Percentiles rank a stretch among this genome's conserved stretches.
phyloP scores from a whole-genome alignment of 2,797 vertebrate genomes.

The Oreonectes daqikongensis region DNA sequence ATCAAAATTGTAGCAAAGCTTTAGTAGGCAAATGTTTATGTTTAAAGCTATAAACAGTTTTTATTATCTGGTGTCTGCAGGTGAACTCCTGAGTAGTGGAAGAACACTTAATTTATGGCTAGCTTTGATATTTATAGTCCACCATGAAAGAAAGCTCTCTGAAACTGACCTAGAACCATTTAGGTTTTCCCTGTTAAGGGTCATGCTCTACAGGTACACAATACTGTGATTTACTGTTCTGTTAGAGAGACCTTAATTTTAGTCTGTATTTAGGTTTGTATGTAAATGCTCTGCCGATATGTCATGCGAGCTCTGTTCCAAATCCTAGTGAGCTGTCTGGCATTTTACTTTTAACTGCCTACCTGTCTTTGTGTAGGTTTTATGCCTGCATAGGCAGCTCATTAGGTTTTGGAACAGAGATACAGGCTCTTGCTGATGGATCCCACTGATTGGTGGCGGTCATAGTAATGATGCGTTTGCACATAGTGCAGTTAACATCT shows the following conservation, averaged over 20 bases:
- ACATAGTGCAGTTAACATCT: conserved; percentile 8
- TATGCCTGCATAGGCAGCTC: background rate
- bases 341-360: background rate
- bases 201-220: background rate
- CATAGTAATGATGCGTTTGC: background rate
- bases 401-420: too few species aligned
- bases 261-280: too few species aligned
- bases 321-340: too few species aligned
- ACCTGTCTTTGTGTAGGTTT: background rate
- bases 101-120: background rate
- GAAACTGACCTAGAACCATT: background rate
- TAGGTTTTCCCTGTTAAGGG: background rate
- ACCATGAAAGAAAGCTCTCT: too few species aligned
- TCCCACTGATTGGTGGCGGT: background rate
- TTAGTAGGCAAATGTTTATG: background rate
- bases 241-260: background rate
- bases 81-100: background rate
- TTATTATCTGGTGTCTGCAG: background rate
- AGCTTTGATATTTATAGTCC: background rate
- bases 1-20: background rate
- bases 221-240: background rate
- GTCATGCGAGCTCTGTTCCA: background rate
- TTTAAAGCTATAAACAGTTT: background rate
- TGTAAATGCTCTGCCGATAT: background rate
- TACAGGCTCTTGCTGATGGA: background rate